Evolutionary conservation across 2,797 vertebrate genomes (phyloP), one percentile per base, ranked within the genome.

Genomic region (Uromys caudimaculatus): DNA sequence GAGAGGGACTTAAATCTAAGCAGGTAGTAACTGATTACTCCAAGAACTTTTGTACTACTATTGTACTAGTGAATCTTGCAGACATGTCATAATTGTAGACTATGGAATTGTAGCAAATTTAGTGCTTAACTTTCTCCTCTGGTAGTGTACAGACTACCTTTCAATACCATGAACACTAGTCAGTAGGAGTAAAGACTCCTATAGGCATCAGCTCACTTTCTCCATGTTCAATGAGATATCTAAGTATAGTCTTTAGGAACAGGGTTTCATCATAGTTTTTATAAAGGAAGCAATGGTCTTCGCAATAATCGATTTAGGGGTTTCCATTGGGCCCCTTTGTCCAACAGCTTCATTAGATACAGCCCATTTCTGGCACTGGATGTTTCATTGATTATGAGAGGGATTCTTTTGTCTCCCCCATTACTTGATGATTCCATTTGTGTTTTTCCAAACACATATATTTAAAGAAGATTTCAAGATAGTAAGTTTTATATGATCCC

Each of bases 21-120:
- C 19, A 73, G n/a, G 3, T 73, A 41, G n/a, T 23, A 73, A n/a
- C 23, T 38, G 69, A 19, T 73, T 73, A 38, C n/a, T 23, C n/a
- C 38, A n/a, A 73, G 19, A 38, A 73, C 8, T 38, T 73, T 38
- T 41, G 19, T 73, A 3, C 19, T 41, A 10, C 69, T 73, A 0
- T 41, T 38, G 8, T 41, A 41, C 69, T 73, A 23, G n/a, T 73
- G n/a, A 41, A 41, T 41, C 3, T 38, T 11, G 9, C 19, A 62
- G 60, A 62, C 23, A 41, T 23, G n/a, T 21, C n/a, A 73, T 9
- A 21, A 21, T 41, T 73, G 19, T 11, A 10, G 17, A 38, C 9
- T 41, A 7, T 1, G 1, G n/a, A 0, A 3, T 11, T 41, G 19
- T 73, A 41, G n/a, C 8, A 23, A 73, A 3, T 38, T 23, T 41